phyloP scores from a whole-genome alignment of 1,140 invertebrate genomes.

The Papilio polyxenes region DNA sequence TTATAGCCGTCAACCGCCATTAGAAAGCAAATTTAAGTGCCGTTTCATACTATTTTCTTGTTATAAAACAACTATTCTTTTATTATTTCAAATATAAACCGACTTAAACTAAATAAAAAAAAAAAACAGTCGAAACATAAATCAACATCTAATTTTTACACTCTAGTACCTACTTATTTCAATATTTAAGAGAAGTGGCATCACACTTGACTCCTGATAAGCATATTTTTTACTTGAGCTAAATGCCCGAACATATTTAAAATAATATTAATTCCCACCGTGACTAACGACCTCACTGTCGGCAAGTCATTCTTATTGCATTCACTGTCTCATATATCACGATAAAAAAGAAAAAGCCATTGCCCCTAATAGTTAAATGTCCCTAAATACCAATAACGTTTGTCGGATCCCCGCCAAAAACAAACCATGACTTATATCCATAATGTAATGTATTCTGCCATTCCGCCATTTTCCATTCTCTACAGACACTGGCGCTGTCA shows the following conservation, averaged over 20 bases:
- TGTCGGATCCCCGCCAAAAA: conserved; percentile 79
- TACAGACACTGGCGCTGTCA: conserved; percentile 76
- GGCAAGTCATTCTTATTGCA: conserved; percentile 64
- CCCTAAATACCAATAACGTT: conserved; percentile 80
- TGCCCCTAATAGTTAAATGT: conserved; percentile 73
- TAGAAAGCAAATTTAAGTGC: too few species aligned
- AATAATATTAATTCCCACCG: conserved; percentile 73
- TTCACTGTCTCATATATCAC: conserved; percentile 69
- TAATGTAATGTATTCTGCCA: conserved; percentile 75
- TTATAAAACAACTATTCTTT: too few species aligned
- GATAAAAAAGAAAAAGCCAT: conserved; percentile 64
- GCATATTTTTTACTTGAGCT: neutral
- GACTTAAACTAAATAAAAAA: neutral
- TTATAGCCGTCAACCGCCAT: too few species aligned
- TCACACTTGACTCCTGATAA: conserved; percentile 18
- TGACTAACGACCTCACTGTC: conserved; percentile 68
- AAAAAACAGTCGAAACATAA: neutral
- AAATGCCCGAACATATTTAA: conserved; percentile 51
- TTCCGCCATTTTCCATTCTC: conserved; percentile 80
- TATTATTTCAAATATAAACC: too few species aligned
- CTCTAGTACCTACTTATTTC: neutral
- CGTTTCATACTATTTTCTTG: too few species aligned
- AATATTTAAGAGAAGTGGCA: conserved; percentile 17
- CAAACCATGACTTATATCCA: conserved; percentile 79
- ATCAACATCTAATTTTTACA: conserved; percentile 12